phyloP scores from a whole-genome alignment of 2,797 vertebrate genomes.

The Protonibea diacanthus region DNA sequence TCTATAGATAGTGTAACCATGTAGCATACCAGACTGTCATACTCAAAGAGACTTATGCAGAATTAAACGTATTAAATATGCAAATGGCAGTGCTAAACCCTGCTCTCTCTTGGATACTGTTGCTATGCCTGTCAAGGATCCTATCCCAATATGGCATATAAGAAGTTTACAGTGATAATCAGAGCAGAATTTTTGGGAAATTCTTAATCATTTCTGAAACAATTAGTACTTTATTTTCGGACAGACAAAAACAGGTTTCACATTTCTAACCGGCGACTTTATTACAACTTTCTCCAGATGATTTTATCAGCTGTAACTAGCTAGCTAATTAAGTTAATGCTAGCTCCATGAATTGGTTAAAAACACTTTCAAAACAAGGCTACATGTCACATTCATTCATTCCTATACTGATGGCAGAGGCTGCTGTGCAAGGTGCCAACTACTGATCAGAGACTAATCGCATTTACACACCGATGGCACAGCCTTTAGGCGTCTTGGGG shows the following conservation, averaged over 20 bases:
- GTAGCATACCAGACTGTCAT: conserved; percentile 1
- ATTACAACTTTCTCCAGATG: too few relatives aligned
- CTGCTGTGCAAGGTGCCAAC: too few relatives aligned
- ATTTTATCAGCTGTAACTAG: neutral
- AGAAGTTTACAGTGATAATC: neutral
- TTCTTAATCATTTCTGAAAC: neutral
- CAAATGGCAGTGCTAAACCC: neutral
- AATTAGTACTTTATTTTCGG: neutral
- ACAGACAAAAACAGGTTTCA: neutral
- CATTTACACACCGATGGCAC: too few relatives aligned
- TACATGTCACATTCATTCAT: neutral
- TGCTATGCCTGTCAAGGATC: neutral
- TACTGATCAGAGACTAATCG: too few relatives aligned
- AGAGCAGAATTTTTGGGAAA: neutral
- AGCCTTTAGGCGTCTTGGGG: too few relatives aligned
- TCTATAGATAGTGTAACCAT: neutral
- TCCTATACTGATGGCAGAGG: too few relatives aligned
- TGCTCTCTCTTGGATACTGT: neutral
- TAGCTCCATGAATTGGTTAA: neutral
- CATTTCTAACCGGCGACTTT: neutral
- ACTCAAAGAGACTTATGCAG: neutral
- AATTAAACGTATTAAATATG: neutral
- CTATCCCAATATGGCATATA: neutral
- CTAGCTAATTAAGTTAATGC: neutral
- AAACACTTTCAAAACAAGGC: neutral